Evolutionary conservation across 1,140 invertebrate species (phyloP), one percentile per base, ranked within the genome.

Genomic region (Pseudachorutes palmiensis): DNA sequence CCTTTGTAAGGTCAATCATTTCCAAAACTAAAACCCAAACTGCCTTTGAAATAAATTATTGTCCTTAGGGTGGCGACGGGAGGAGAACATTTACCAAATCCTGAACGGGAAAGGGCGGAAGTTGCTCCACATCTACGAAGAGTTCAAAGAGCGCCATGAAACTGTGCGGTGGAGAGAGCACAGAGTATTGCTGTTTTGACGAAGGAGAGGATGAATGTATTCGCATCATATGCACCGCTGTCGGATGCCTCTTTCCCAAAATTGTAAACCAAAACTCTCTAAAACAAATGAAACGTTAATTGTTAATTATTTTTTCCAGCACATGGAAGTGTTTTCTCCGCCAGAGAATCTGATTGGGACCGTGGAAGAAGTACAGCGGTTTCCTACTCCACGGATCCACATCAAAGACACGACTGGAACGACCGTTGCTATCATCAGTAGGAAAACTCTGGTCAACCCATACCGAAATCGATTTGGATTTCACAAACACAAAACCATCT

Each of bases 31-130:
- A 19, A 19, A 9, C 36, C 51, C 5, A 24, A 55, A 55, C 5
- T 55, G 9, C 24, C 24, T 12, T 55, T 12, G 51, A 12, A 41
- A 41, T 41, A 19, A 41, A 9, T 41, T 41, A 9, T 19, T 9
- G 19, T 45, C 36, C 19, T 5, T 22, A 55, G 51, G 51, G 3
- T 5, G 24, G 12, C 51, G 51, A 9, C 24, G 24, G 3, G 51
- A 55, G 24, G 51, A 55, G 24, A 55, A 55, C 24, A 55, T 55
- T 16, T 55, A 14, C 51, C 51, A 55, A 55, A 24, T 55, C 24
- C 24, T 55, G 51, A 55, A 55, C 24, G 24, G 24, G 51, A 9
- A 22, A 5, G 51, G 51, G 3, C 51, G 24, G 12, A 55, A 55
- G 51, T 24, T 55, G 51, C 12, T 55, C 12, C 51, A 55, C 24